Evolutionary conservation across 1,140 invertebrate species (phyloP).

Genomic region (Anoplophora glabripennis): DNA sequence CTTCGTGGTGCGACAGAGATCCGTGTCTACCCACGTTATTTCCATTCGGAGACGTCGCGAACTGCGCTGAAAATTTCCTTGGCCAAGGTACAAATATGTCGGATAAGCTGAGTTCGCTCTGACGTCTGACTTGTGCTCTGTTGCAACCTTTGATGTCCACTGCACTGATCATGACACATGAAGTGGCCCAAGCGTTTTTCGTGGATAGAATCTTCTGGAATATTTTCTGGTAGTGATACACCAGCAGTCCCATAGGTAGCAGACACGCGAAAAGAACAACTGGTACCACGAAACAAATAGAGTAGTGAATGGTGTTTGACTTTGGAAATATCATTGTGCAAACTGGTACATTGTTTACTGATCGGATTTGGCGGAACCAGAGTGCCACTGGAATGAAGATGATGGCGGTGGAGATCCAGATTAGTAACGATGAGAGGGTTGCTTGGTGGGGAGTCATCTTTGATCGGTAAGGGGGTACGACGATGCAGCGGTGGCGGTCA

Average conservation of each 20-base stretch:
- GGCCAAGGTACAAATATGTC: conserved; percentile 53
- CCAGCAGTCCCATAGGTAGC: conserved; percentile 56
- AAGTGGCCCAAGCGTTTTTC: conserved; percentile 53
- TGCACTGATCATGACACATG: conserved; percentile 50
- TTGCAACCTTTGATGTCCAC: conserved; percentile 29
- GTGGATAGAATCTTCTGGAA: conserved; percentile 57
- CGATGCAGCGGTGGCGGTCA: conserved; percentile 58
- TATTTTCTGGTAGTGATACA: conserved; percentile 59
- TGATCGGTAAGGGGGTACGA: conserved; percentile 57
- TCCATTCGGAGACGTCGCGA: conserved; percentile 10
- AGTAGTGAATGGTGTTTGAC: conserved; percentile 51
- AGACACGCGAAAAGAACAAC: conserved; percentile 54
- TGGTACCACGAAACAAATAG: conserved; percentile 56
- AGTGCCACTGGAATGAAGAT: conserved; percentile 56
- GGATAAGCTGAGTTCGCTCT: conserved; percentile 53
- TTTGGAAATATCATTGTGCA: conserved; percentile 60
- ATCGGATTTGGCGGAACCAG: conserved; percentile 53
- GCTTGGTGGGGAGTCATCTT: conserved; percentile 52
- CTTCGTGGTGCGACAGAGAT: conserved; percentile 54
- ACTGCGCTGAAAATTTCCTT: conserved; percentile 48
- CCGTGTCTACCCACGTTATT: conserved; percentile 43
- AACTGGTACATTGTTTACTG: conserved; percentile 41
- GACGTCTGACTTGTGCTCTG: conserved; percentile 43
- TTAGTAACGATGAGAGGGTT: conserved; percentile 46
- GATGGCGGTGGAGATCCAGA: conserved; percentile 53